Percentiles rank a stretch among this genome's conserved stretches.
Evolutionary conservation across 92 coral and sea anemone genomes (phyloP).

Genomic region (Metridium senile): DNA sequence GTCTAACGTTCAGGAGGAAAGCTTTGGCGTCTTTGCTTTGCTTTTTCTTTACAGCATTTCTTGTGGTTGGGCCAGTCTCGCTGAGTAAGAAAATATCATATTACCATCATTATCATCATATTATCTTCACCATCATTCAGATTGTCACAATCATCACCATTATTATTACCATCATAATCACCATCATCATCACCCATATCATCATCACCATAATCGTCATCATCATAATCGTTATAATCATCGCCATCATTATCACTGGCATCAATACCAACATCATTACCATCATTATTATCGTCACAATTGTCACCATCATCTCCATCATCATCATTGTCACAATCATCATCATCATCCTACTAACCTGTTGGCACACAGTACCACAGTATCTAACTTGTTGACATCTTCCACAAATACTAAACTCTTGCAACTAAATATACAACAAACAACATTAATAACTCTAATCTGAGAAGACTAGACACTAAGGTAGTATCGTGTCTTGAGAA

Average conservation of each 20-base stretch:
- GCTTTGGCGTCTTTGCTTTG: constrained; percentile 61
- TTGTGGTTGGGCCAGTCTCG: constrained; percentile 91
- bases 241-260: background rate
- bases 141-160: background rate
- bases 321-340: background rate
- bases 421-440: constrained; percentile 52
- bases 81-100: constrained; percentile 20
- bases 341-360: constrained; percentile 40
- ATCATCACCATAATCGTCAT: background rate
- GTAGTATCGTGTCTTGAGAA: too few species aligned
- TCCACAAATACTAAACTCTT: constrained; percentile 83
- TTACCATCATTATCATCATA: background rate
- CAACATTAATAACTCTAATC: too few species aligned
- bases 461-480: too few species aligned
- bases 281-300: background rate
- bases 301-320: background rate
- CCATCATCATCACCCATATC: background rate
- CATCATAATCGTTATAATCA: background rate
- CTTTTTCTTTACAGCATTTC: constrained; percentile 84
- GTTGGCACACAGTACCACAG: constrained; percentile 81
- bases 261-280: background rate
- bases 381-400: constrained; percentile 81
- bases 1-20: constrained; percentile 66
- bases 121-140: background rate
- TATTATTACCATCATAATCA: background rate